Base-by-base conservation (phyloP, 2,888 invertebrate species). In the Parasteatoda lunata region DNA sequence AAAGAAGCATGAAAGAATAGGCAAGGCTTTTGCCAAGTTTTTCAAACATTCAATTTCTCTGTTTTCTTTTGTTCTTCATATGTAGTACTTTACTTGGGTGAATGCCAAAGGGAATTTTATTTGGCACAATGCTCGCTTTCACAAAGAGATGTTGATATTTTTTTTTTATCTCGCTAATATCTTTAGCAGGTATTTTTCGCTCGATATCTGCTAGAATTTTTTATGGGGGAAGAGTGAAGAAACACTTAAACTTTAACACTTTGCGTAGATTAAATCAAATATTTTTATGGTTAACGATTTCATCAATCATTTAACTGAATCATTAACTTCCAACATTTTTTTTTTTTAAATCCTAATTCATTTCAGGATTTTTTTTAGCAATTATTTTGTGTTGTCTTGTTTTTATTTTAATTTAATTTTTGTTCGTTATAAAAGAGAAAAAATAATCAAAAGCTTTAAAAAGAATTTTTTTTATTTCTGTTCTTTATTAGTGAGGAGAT, bases 11-110 rank as follows among this genome's bases (percentile, higher is more conserved):
- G 54, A 15, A 72, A 45, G 70, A 59, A 52, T 73, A 78, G 68
- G 79, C 66, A 85, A 76, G 78, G 77, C 59, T 80, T 75, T 85
- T 85, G 80, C 85, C 71, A 80, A 80, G 85, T 85, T 85, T 85
- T 85, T 80, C 75, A 68, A 69, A 45, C 59, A 69, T 49, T 80
- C 52, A 13, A 7, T 64, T 64, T 64, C 64, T 3, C 11, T 52
- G 51, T 52, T 71, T 47, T n/a, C 30, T 51, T 80, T 75, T 82
- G 69, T 70, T 54, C 59, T 51, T 72, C 48, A 45, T 69, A 48
- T 69, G 5, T 15, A 6, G 45, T 8, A n/a, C 47, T 78, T 69
- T 30, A 30, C 30, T 69, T 70, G 69, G 77, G 68, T 47, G 70
- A 30, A 69, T 78, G 59, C 78, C 78, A 59, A 52, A 48, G 69